A percentile compares a stretch with the other conserved stretches of the same genome.
Conservation (phyloP, 2,113 vertebrate species). For the Megaptera novaeangliae region DNA sequence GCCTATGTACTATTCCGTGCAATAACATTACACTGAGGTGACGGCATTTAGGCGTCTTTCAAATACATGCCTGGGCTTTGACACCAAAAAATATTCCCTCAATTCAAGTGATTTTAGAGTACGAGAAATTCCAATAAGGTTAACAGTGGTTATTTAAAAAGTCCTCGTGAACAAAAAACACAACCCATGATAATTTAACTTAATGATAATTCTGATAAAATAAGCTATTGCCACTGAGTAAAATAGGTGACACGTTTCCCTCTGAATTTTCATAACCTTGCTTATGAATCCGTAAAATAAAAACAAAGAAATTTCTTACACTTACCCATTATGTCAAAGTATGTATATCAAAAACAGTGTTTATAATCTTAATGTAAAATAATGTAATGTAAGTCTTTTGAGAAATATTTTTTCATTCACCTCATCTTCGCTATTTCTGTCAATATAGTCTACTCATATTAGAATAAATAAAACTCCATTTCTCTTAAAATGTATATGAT, state of each 20-base stretch:
- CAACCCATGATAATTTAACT: neutral
- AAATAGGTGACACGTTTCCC: neutral
- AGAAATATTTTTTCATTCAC: neutral
- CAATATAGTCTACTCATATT: neutral
- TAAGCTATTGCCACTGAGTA: neutral
- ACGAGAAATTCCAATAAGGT: neutral
- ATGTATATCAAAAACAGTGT: neutral
- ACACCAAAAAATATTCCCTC: conserved; percentile 17
- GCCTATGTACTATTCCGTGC: neutral
- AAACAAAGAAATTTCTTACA: neutral
- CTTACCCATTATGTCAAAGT: neutral
- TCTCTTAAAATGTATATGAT: neutral
- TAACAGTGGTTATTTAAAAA: conserved; percentile 35
- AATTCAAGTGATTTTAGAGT: neutral
- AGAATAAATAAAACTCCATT: conserved; percentile 8
- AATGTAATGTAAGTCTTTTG: neutral
- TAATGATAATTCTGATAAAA: conserved; percentile 24
- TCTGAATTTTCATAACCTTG: conserved; percentile 25
- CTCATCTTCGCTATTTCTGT: neutral
- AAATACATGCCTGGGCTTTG: conserved; percentile 24
- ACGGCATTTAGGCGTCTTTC: conserved; percentile 12
- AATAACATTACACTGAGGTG: neutral
- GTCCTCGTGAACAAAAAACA: conserved; percentile 1
- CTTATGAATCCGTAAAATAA: conserved; percentile 21
- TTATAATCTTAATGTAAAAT: conserved; percentile 23